A percentile compares a stretch with the other conserved stretches of the same genome.
Evolutionary conservation across 1,140 invertebrate genomes (phyloP).

Genomic region (Amyelois transitella): DNA sequence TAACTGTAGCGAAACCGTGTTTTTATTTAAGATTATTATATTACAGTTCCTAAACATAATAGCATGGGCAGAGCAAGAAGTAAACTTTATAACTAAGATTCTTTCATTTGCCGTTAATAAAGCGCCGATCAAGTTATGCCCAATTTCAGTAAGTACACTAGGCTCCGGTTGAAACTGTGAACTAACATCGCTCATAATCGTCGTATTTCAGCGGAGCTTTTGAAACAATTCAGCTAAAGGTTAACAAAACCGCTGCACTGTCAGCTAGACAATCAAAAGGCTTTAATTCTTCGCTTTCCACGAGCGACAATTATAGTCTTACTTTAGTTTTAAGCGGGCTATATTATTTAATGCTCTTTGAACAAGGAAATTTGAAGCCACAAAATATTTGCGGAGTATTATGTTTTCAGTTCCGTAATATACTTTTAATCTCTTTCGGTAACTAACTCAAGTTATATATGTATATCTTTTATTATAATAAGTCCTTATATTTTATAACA

Average conservation of each 20-base stretch:
- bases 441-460: too few species aligned
- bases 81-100: too few species aligned
- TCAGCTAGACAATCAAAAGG: constrained; percentile 30
- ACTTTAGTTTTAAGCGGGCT: background rate
- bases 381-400: background rate
- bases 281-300: constrained; percentile 29
- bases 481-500: too few species aligned
- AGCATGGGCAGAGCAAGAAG: too few species aligned
- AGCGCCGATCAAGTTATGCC: background rate
- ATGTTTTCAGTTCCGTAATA: too few species aligned
- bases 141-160: background rate
- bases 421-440: too few species aligned
- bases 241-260: constrained; percentile 23
- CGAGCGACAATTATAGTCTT: constrained; percentile 3
- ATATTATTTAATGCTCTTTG: background rate
- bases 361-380: background rate
- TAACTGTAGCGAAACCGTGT: too few species aligned
- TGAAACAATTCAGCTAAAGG: constrained; percentile 27
- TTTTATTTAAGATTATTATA: too few species aligned
- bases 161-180: constrained; percentile 10
- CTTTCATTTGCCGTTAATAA: too few species aligned
- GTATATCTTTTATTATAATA: too few species aligned
- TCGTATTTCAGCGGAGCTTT: constrained; percentile 12
- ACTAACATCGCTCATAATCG: constrained; percentile 27
- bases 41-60: too few species aligned